Percentiles rank a stretch among this genome's conserved stretches.
Evolutionary conservation across 2,888 invertebrate genomes (phyloP).

Genomic region (Luperina nickerlii): DNA sequence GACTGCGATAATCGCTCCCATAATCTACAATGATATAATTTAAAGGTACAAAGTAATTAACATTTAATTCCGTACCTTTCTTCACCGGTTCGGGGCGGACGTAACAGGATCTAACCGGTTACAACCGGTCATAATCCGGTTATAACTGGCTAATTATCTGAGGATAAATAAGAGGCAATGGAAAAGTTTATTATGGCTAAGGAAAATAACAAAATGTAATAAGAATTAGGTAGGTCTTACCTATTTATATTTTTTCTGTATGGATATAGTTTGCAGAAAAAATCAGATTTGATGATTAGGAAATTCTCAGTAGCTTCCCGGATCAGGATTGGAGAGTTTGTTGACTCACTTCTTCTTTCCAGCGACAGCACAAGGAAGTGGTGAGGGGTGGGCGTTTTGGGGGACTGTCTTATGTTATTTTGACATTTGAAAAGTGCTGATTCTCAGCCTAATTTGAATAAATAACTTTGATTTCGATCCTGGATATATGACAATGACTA

Average conservation of each 20-base stretch:
- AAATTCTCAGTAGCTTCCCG: background rate
- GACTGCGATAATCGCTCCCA: constrained; percentile 17
- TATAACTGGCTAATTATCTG: constrained; percentile 54
- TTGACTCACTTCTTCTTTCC: too few relatives aligned
- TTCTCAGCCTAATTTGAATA: too few relatives aligned
- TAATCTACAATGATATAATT: constrained; percentile 45
- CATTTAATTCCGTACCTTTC: constrained; percentile 60
- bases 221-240: background rate
- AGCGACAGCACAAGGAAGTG: too few relatives aligned
- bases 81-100: constrained; percentile 48
- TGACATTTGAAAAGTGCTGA: too few relatives aligned
- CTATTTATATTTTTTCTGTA: background rate
- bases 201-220: background rate
- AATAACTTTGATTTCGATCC: too few relatives aligned
- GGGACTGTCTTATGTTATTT: too few relatives aligned
- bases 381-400: too few relatives aligned
- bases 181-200: constrained; percentile 1
- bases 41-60: constrained; percentile 53
- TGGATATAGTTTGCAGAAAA: background rate
- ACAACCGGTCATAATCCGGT: constrained; percentile 60
- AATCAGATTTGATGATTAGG: background rate
- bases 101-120: constrained; percentile 61
- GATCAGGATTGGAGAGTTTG: background rate
- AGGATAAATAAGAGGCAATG: constrained; percentile 40
- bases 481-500: too few relatives aligned